These are phyloP conservation scores for Pandemis cinnamomeana DNA, from an alignment of 2,888 invertebrate species.

Conservation along the genomic window DNA sequence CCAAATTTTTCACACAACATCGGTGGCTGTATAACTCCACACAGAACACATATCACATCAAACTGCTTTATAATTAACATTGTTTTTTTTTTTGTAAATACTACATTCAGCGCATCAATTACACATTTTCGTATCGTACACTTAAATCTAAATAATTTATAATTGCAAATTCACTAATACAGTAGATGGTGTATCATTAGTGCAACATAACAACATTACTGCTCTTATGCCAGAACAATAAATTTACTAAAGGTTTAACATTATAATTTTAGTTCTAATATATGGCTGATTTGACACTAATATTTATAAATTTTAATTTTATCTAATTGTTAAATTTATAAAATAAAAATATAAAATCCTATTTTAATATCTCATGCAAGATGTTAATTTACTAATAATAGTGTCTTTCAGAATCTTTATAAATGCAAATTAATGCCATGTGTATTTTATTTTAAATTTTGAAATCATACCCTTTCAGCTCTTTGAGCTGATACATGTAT, in stretches of 20 bases:
- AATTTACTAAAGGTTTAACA: neutral
- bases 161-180: neutral
- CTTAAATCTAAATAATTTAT: neutral
- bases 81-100: constrained; percentile 27
- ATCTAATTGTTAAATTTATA: neutral
- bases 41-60: constrained; percentile 45
- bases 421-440: neutral
- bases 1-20: constrained; percentile 57
- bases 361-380: neutral
- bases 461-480: too few species aligned
- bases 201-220: neutral
- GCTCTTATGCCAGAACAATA: neutral
- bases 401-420: neutral
- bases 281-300: neutral
- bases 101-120: constrained; percentile 16
- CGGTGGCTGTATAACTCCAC: constrained; percentile 66
- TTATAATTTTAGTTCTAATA: neutral
- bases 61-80: constrained; percentile 45
- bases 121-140: constrained; percentile 11
- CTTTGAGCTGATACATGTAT: too few species aligned
- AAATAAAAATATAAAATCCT: neutral
- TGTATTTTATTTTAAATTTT: neutral
- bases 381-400: neutral
- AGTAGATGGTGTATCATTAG: neutral
- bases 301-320: neutral